Evolutionary conservation across 2,888 invertebrate species (phyloP), one percentile per base, ranked within the genome.

Genomic region (Psylliodes chrysocephalus): DNA sequence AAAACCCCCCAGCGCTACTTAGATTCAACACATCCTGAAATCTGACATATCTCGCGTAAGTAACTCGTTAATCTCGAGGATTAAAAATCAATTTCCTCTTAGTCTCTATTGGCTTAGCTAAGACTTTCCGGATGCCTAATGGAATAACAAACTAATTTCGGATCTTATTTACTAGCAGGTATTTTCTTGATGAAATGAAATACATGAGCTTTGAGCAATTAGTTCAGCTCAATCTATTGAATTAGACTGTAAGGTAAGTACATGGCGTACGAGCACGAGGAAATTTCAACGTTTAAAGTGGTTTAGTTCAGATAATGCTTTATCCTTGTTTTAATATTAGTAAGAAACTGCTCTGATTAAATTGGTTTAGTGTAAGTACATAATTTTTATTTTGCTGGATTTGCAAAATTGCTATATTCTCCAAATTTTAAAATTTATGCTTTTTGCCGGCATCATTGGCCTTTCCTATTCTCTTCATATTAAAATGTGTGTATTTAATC

Each of bases 61-160:
- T 33, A 59, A 35, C 65, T 66, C 63, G 57, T 65, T 69, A 67
- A 67, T 73, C 69, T 71, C 56, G 49, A 69, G 71, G 70, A 72
- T 75, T 71, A 73, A 75, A 75, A 76, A 75, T 75, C 75, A 75
- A 76, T 73, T 73, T 74, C 57, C 70, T 64, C 14, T 30, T 18
- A 56, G 46, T 25, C 56, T 15, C 28, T 19, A 35, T 46, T 56
- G 46, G 46, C 44, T 56, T n/a, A 56, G 46, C 56, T 40, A 12
- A 40, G 40, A 40, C 46, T 17, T 56, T 19, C n/a, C 56, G 33
- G 44, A 28, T 22, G 55, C 25, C 65, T 73, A 73, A 75, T 69
- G 70, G 73, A 69, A 72, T 74, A 74, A 75, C 72, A 68, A 71
- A 72, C 72, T 74, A 71, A 72, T 66, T 68, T 68, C 68, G 73